These are phyloP conservation scores for Aepyceros melampus DNA, from an alignment of 2,113 vertebrate genomes.

Conservation along the genomic window DNA sequence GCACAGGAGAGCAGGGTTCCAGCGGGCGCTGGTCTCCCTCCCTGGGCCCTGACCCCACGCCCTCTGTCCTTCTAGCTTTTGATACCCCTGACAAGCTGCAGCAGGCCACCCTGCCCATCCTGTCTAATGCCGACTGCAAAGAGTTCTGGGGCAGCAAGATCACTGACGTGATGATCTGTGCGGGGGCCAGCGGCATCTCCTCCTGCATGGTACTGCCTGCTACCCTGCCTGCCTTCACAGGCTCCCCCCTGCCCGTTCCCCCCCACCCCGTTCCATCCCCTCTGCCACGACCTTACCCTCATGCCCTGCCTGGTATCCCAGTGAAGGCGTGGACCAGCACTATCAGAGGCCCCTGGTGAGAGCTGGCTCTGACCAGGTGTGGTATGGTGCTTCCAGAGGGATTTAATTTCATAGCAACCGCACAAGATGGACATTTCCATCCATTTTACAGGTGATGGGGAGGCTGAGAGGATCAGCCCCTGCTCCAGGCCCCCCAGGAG, in stretches of 20 bases:
- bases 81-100: conserved; percentile 76
- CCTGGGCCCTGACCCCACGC: neutral
- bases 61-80: conserved; percentile 71
- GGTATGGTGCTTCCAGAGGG: neutral
- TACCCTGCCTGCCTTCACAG: too few relatives aligned
- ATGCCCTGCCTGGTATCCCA: neutral
- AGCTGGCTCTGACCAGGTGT: neutral
- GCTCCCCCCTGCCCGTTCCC: too few relatives aligned
- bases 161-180: conserved; percentile 86
- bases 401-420: neutral
- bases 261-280: neutral
- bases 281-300: neutral
- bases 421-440: too few relatives aligned
- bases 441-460: too few relatives aligned
- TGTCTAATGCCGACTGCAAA: conserved; percentile 82
- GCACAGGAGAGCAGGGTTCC: neutral
- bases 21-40: neutral
- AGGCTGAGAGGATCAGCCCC: neutral
- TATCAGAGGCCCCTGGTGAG: neutral
- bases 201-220: conserved; percentile 82
- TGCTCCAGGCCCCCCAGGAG: neutral
- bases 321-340: neutral
- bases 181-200: conserved; percentile 83
- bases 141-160: conserved; percentile 83
- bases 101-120: conserved; percentile 86